A percentile compares a stretch with the other conserved stretches of the same genome.
These are phyloP conservation scores for Melanotaenia duboulayi DNA, from an alignment of 2,113 vertebrate species.

Conservation along the genomic window DNA sequence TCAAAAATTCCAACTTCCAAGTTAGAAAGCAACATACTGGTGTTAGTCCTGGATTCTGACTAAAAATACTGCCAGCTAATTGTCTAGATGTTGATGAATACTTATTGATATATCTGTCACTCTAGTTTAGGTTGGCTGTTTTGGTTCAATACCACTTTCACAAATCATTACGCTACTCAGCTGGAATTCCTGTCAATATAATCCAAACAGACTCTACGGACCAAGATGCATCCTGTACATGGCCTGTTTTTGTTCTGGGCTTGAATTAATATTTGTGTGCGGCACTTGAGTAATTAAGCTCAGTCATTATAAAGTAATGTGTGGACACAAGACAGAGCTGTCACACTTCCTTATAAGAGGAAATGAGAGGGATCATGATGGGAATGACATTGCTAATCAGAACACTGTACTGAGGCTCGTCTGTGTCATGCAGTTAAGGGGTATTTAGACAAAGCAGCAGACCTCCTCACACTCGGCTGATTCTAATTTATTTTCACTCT, in stretches of 20 bases:
- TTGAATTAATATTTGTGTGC: slow-evolving; percentile 10
- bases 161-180: slow-evolving; percentile 13
- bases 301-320: slow-evolving; percentile 7
- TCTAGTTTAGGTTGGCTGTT: not conserved
- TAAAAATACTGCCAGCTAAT: not conserved
- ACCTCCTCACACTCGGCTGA: slow-evolving; percentile 2
- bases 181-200: slow-evolving; percentile 18
- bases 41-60: not conserved
- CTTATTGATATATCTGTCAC: slow-evolving; percentile 10
- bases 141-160: slow-evolving; percentile 10
- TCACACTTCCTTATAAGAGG: slow-evolving; percentile 26
- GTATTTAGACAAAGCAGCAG: slow-evolving; percentile 22
- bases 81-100: not conserved
- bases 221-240: slow-evolving; percentile 5
- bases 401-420: not conserved
- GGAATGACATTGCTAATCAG: slow-evolving; percentile 35
- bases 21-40: not conserved
- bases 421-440: slow-evolving; percentile 12
- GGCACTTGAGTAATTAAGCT: slow-evolving; percentile 23
- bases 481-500: slow-evolving; percentile 31
- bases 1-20: not conserved
- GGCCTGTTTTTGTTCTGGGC: not conserved
- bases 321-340: slow-evolving; percentile 27
- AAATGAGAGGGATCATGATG: slow-evolving; percentile 26
- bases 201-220: too few relatives aligned